A percentile compares a stretch with the other conserved stretches of the same genome.
phyloP scores from a whole-genome alignment of 1,140 invertebrate species.

The Stegodyphus mimosarum region DNA sequence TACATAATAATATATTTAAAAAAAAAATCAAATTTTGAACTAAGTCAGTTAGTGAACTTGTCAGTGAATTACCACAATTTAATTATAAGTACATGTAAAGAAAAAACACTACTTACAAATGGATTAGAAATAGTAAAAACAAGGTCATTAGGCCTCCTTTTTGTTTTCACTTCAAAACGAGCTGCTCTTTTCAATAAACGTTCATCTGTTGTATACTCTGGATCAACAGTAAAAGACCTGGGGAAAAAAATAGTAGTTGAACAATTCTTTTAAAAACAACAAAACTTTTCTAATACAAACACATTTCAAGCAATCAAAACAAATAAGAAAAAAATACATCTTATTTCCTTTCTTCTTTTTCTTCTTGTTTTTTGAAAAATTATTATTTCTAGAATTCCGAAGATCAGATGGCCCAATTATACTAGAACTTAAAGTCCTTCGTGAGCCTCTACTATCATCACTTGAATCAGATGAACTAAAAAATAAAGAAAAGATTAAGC shows the following conservation, averaged over 20 bases:
- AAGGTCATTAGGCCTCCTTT: slow-evolving; percentile 53
- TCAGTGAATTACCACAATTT: too few relatives aligned
- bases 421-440: slow-evolving; percentile 33
- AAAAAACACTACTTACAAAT: slow-evolving; percentile 65
- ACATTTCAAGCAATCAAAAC: neutral
- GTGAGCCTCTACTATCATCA: slow-evolving; percentile 44
- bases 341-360: slow-evolving; percentile 45
- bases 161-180: slow-evolving; percentile 75
- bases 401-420: slow-evolving; percentile 15
- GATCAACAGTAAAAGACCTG: slow-evolving; percentile 62
- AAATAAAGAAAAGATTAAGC: slow-evolving; percentile 6
- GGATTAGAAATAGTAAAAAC: slow-evolving; percentile 58
- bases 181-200: slow-evolving; percentile 77
- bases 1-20: too few relatives aligned
- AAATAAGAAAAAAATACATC: slow-evolving; percentile 12
- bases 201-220: slow-evolving; percentile 66
- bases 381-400: slow-evolving; percentile 1
- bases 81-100: neutral
- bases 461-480: slow-evolving; percentile 40
- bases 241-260: neutral
- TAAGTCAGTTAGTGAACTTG: too few relatives aligned
- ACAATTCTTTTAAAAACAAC: too few relatives aligned
- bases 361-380: slow-evolving; percentile 34
- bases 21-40: too few relatives aligned
- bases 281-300: neutral